Percentiles rank a stretch among this genome's conserved stretches.
phyloP scores from a whole-genome alignment of 1,140 invertebrate species.

The Papilio machaon region DNA sequence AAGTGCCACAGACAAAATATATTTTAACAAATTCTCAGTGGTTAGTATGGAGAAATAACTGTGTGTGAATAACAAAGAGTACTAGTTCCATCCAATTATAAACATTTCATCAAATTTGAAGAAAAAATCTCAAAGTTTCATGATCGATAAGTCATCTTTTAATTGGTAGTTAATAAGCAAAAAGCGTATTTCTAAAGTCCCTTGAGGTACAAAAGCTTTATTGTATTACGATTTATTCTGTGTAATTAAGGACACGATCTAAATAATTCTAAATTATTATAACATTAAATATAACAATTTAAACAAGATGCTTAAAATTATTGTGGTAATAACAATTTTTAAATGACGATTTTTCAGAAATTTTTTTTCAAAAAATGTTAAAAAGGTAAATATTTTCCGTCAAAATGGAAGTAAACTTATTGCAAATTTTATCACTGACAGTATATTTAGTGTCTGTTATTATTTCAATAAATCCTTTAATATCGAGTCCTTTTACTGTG shows the following conservation, averaged over 20 bases:
- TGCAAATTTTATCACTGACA: not conserved
- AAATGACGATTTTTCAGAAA: too few species aligned
- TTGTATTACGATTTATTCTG: constrained; percentile 1
- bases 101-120: not conserved
- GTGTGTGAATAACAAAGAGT: too few species aligned
- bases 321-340: not conserved
- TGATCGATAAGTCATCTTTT: not conserved
- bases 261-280: not conserved
- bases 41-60: too few species aligned
- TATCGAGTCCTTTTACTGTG: not conserved
- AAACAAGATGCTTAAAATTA: not conserved
- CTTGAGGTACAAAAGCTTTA: constrained; percentile 1
- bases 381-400: not conserved
- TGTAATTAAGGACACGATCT: not conserved
- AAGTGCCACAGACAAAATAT: too few species aligned
- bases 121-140: not conserved
- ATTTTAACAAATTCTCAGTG: too few species aligned
- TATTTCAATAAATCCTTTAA: constrained; percentile 6
- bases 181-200: not conserved
- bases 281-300: not conserved
- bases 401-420: not conserved
- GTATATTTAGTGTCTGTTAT: not conserved
- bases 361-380: too few species aligned
- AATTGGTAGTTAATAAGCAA: constrained; percentile 9
- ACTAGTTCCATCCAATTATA: not conserved